Evolutionary conservation across 2,888 invertebrate species (phyloP).

Genomic region (Coleophora deauratella): DNA sequence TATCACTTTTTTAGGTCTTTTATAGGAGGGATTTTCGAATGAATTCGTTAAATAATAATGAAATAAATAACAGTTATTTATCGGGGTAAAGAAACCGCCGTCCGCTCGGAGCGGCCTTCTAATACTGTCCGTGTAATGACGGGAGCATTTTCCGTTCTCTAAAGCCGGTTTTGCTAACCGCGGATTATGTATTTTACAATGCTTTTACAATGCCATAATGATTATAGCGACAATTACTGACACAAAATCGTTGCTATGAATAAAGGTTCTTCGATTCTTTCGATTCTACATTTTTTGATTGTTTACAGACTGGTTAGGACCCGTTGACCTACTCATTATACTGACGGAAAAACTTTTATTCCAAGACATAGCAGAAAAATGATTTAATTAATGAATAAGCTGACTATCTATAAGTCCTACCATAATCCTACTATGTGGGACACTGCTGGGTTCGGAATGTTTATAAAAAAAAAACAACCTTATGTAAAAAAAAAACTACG

Average conservation of each 20-base stretch:
- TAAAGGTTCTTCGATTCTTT: too few relatives aligned
- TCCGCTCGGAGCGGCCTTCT: slow-evolving; percentile 57
- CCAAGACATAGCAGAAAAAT: too few relatives aligned
- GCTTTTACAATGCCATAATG: slow-evolving; percentile 61
- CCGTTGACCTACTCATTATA: too few relatives aligned
- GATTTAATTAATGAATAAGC: too few relatives aligned
- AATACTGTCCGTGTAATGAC: slow-evolving; percentile 53
- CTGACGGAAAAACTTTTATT: too few relatives aligned
- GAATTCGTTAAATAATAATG: slow-evolving; percentile 8
- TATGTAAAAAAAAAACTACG: too few relatives aligned
- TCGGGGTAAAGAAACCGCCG: slow-evolving; percentile 41
- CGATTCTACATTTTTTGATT: too few relatives aligned
- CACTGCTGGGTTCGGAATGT: too few relatives aligned
- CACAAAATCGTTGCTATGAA: slow-evolving; percentile 36
- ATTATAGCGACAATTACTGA: slow-evolving; percentile 56
- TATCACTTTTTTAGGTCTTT: background rate
- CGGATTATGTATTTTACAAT: slow-evolving; percentile 25
- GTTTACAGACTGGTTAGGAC: too few relatives aligned
- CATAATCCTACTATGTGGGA: too few relatives aligned
- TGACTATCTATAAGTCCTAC: too few relatives aligned
- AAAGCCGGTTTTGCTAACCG: slow-evolving; percentile 45
- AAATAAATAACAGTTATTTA: slow-evolving; percentile 16
- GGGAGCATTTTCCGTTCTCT: slow-evolving; percentile 46
- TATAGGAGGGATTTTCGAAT: background rate
- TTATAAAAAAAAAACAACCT: too few relatives aligned